These are phyloP conservation scores for Masnerella sp. DNA, from an alignment of 2,888 invertebrate genomes.

Conservation along the genomic window DNA sequence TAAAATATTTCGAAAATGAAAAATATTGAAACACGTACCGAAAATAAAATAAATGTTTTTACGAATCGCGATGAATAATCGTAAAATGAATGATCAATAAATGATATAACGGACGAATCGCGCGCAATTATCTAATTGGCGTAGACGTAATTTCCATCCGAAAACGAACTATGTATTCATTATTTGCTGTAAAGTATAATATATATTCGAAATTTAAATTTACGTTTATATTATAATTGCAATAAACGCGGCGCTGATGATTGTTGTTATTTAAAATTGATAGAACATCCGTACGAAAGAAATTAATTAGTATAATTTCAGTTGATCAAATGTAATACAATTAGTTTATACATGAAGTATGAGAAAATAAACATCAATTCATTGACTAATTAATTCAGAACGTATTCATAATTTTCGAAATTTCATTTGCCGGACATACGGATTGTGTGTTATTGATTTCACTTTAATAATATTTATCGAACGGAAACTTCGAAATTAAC, in stretches of 20 bases:
- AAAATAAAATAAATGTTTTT: too few relatives aligned
- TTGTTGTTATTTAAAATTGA: slow-evolving; percentile 58
- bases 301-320: slow-evolving; percentile 58
- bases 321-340: slow-evolving; percentile 57
- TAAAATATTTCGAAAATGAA: too few relatives aligned
- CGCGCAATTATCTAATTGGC: slow-evolving; percentile 49
- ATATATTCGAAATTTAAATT: slow-evolving; percentile 55
- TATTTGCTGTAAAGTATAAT: slow-evolving; percentile 42
- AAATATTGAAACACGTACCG: too few relatives aligned
- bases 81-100: slow-evolving; percentile 19
- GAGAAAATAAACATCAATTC: slow-evolving; percentile 55
- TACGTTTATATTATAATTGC: slow-evolving; percentile 50
- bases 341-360: slow-evolving; percentile 48
- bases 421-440: slow-evolving; percentile 31
- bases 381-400: slow-evolving; percentile 49
- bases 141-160: slow-evolving; percentile 31
- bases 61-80: neutral
- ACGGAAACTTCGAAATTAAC: slow-evolving; percentile 19
- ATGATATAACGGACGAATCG: slow-evolving; percentile 28
- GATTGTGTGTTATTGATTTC: slow-evolving; percentile 40
- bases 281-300: slow-evolving; percentile 46
- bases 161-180: slow-evolving; percentile 47
- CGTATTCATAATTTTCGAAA: slow-evolving; percentile 48
- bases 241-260: slow-evolving; percentile 36
- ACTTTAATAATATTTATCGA: slow-evolving; percentile 40